These are phyloP conservation scores for Mechanitis messenoides DNA, from an alignment of 2,888 invertebrate species.

Conservation along the genomic window DNA sequence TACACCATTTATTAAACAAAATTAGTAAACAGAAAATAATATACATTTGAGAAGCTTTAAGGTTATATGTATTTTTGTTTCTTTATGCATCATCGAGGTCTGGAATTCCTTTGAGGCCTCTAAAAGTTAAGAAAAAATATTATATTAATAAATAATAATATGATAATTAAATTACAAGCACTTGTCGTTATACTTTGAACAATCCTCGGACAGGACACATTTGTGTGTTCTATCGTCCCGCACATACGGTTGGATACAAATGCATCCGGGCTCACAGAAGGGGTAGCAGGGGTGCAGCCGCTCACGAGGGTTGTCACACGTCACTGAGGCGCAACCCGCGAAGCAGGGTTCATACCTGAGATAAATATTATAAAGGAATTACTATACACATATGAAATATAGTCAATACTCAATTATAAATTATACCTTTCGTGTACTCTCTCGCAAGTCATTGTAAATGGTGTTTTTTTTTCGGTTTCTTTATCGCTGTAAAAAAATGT, in stretches of 20 bases:
- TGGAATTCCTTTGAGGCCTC: constrained; percentile 68
- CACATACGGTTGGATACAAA: constrained; percentile 61
- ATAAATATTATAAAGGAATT: too few relatives aligned
- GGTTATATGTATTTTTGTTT: constrained; percentile 19
- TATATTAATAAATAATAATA: not conserved
- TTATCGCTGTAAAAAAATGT: constrained; percentile 49
- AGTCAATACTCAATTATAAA: too few relatives aligned
- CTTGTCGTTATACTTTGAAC: constrained; percentile 53
- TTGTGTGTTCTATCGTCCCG: constrained; percentile 71
- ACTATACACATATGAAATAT: too few relatives aligned
- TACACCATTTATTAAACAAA: too few relatives aligned
- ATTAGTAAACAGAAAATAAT: too few relatives aligned
- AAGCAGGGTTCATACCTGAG: constrained; percentile 62
- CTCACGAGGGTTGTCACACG: constrained; percentile 69
- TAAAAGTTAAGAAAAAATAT: constrained; percentile 39
- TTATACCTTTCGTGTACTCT: constrained; percentile 60
- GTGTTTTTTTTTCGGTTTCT: constrained; percentile 50
- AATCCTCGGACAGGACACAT: constrained; percentile 63
- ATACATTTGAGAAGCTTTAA: not conserved
- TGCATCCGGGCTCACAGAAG: constrained; percentile 68
- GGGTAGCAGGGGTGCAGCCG: constrained; percentile 68
- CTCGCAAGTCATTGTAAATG: constrained; percentile 54
- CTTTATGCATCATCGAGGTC: constrained; percentile 55
- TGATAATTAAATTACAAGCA: not conserved
- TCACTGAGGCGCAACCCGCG: constrained; percentile 64